Evolutionary conservation across 2,797 vertebrate species (phyloP).

Genomic region (Sebastes oblongus): DNA sequence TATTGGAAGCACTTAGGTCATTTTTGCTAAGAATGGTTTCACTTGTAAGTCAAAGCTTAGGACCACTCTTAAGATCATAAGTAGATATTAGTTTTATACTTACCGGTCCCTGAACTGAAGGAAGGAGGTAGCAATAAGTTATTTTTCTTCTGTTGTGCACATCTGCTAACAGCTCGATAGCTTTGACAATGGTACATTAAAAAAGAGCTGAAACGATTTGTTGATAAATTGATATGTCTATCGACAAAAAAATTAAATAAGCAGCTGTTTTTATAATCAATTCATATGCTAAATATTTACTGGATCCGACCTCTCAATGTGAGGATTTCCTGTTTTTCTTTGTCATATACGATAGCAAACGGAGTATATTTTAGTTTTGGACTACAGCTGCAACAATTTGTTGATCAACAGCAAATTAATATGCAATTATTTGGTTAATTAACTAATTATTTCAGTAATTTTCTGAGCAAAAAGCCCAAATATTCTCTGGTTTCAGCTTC

Average conservation of each 20-base stretch:
- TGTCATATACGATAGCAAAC: neutral
- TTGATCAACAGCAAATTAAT: neutral
- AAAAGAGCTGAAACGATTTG: neutral
- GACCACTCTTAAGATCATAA: neutral
- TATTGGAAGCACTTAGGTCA: neutral
- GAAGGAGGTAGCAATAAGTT: neutral
- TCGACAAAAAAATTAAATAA: neutral
- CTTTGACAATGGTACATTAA: neutral
- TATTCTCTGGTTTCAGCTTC: neutral
- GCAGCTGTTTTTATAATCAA: neutral
- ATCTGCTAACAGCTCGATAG: neutral
- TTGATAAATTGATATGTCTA: neutral
- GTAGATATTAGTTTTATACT: neutral
- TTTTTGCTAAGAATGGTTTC: neutral
- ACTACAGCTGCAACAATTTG: neutral
- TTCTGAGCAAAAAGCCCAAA: neutral
- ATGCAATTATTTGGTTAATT: rapidly evolving
- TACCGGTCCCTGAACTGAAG: neutral
- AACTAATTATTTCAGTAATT: neutral
- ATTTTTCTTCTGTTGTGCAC: neutral
- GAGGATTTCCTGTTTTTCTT: neutral
- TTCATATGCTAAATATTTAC: neutral
- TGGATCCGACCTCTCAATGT: neutral
- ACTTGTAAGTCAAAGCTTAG: neutral
- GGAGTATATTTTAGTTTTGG: neutral